Base-by-base conservation (phyloP, 2,113 vertebrate genomes). In the Rhinolophus sinicus region DNA sequence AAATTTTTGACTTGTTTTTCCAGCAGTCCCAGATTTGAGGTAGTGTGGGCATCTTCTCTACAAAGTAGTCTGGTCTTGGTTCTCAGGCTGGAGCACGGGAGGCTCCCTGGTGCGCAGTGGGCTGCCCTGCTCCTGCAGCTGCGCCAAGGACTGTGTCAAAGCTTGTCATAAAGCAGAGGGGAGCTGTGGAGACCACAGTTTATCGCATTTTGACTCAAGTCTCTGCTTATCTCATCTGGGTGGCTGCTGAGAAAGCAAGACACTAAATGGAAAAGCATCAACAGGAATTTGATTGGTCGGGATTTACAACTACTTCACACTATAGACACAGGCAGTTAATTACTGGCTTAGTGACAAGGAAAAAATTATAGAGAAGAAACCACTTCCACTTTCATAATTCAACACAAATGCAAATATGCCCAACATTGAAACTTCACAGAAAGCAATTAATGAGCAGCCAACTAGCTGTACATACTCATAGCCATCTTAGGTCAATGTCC, bases 371-470 rank as follows among this genome's bases (percentile, higher is more conserved):
- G 60, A 72, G 35, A 72, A 40, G 65, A 92, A 95, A 69, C 80
- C 58, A 88, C 70, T 98, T 97, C 88, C 93, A 97, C 93, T 98
- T 98, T 95, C 95, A 88, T 86, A 87, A 89, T 93, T 90, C 88
- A 13, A 50, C 47, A 50, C 47, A 50, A 70, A 44, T 82, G 92
- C 69, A 93, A 97, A 89, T 52, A 65, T 78, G 60, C 65, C 56
- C 60, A 69, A 58, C 80, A 35, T 47, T 88, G 86, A 85, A 96
- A 82, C 44, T n/a, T 54, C 38, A 78, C 84, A 52, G 50, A 33
- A 47, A 95, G 47, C 75, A 8, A 19, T 38, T 58, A 40, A 65
- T 54, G 19, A 28, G 2, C 26, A 6, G 40, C 64, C 69, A 65
- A 5, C 30, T 80, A 5, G 47, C 47, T 13, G 47, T 47, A 35